Percentiles rank a stretch among this genome's conserved stretches.
phyloP scores from a whole-genome alignment of 1,140 invertebrate genomes.

The Calliopsis andreniformis region DNA sequence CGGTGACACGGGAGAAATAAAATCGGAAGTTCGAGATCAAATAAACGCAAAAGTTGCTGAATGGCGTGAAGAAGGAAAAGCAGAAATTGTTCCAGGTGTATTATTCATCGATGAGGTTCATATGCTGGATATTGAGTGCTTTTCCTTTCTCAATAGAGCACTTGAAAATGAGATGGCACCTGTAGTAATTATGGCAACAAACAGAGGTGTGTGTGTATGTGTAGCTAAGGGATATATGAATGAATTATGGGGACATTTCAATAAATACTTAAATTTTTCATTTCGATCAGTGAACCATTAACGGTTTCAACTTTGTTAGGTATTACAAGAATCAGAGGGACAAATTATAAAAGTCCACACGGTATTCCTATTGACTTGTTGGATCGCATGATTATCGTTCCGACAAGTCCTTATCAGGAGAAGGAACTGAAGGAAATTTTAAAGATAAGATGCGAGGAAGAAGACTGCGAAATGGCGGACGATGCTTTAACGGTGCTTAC shows the following conservation, averaged over 20 bases:
- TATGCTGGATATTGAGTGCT: slow-evolving; percentile 99
- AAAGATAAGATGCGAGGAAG: slow-evolving; percentile 97
- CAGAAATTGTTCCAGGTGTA: slow-evolving; percentile 98
- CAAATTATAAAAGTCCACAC: slow-evolving; percentile 96
- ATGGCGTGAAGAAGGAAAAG: slow-evolving; percentile 99
- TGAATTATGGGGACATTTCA: no score
- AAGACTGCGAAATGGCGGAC: slow-evolving; percentile 97
- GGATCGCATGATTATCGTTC: slow-evolving; percentile 97
- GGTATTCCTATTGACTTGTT: slow-evolving; percentile 98
- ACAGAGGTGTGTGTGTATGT: slow-evolving; percentile 85
- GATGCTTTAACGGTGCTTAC: slow-evolving; percentile 96
- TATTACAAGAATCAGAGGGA: slow-evolving; percentile 97
- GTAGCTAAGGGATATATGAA: no score
- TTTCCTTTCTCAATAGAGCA: slow-evolving; percentile 98
- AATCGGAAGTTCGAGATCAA: slow-evolving; percentile 98
- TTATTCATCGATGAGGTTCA: slow-evolving; percentile 96
- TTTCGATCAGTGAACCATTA: not conserved
- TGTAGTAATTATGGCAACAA: slow-evolving; percentile 99
- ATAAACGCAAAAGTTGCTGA: slow-evolving; percentile 99
- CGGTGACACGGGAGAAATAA: slow-evolving; percentile 99
- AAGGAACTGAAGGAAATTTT: slow-evolving; percentile 96
- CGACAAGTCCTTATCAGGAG: slow-evolving; percentile 93
- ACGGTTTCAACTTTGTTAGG: slow-evolving; percentile 53
- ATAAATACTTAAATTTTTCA: no score
- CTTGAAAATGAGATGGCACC: slow-evolving; percentile 98